Percentiles rank a stretch among this genome's conserved stretches.
phyloP scores from a whole-genome alignment of 2,113 vertebrate species.

The Sapayoa aenigma region DNA sequence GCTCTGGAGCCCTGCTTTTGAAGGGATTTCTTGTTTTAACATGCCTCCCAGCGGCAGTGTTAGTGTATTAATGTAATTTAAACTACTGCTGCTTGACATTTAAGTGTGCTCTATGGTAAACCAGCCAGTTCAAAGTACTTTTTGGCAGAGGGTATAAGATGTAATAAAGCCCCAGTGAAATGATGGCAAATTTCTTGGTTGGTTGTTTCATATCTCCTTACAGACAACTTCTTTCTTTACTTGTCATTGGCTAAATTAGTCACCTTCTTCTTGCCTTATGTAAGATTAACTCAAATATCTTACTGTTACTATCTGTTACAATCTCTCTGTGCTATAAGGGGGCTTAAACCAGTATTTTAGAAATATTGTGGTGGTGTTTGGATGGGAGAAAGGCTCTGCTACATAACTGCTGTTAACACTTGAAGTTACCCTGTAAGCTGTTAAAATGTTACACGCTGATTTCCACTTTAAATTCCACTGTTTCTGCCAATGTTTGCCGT shows the following conservation, averaged over 20 bases:
- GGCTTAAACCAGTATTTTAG: neutral
- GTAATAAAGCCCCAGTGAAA: conserved; percentile 21
- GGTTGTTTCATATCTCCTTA: conserved; percentile 13
- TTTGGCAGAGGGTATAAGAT: neutral
- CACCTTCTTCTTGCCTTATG: conserved; percentile 23
- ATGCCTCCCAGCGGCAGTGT: conserved; percentile 2
- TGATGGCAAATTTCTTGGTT: neutral
- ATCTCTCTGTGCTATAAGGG: neutral
- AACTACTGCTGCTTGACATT: conserved; percentile 27
- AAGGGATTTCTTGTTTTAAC: neutral
- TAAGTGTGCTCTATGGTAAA: neutral
- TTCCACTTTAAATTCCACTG: neutral
- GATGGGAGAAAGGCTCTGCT: neutral
- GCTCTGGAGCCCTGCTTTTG: neutral
- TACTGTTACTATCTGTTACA: neutral
- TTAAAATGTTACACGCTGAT: neutral
- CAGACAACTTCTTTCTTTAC: conserved; percentile 24
- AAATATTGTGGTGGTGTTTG: neutral
- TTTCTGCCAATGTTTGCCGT: neutral
- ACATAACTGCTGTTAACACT: neutral
- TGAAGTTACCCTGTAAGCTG: neutral
- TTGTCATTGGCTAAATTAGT: conserved; percentile 35
- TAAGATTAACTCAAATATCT: conserved; percentile 20
- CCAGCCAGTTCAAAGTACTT: neutral
- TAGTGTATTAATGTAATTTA: neutral